Evolutionary conservation across 2,888 invertebrate species (phyloP).

Genomic region (Hydriomena furcata): DNA sequence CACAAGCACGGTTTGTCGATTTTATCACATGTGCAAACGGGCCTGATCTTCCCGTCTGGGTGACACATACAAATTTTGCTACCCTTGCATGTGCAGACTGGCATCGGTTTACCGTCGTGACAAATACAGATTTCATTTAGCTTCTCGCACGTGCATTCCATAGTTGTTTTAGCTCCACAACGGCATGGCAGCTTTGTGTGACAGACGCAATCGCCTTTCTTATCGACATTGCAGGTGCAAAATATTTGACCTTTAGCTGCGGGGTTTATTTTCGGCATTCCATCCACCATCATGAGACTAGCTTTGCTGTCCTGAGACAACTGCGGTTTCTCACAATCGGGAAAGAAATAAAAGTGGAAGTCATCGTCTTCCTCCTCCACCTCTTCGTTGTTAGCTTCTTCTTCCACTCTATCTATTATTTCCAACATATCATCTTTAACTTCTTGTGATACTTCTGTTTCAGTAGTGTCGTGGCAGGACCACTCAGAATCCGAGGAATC

Average conservation of each 20-base stretch:
- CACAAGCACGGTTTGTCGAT: conserved; percentile 70
- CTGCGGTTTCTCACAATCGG: conserved; percentile 63
- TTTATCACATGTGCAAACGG: conserved; percentile 58
- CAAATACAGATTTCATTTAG: conserved; percentile 63
- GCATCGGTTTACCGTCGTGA: conserved; percentile 47
- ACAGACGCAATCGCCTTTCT: conserved; percentile 62
- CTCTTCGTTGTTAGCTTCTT: conserved; percentile 39
- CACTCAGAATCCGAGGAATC: conserved; percentile 70
- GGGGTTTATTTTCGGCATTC: conserved; percentile 65
- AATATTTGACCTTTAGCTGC: conserved; percentile 36
- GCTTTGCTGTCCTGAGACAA: conserved; percentile 52
- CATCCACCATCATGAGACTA: conserved; percentile 63
- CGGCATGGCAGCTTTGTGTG: conserved; percentile 58
- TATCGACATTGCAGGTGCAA: conserved; percentile 58
- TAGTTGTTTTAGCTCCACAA: conserved; percentile 59
- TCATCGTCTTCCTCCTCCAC: conserved; percentile 56
- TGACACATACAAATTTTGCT: conserved; percentile 60
- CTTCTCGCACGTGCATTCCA: conserved; percentile 59
- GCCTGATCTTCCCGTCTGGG: conserved; percentile 51
- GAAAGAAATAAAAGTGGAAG: conserved; percentile 74
- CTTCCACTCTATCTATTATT: conserved; percentile 46
- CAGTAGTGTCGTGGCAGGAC: conserved; percentile 58
- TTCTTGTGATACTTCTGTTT: conserved; percentile 47
- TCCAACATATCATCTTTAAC: conserved; percentile 43
- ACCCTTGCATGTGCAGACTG: conserved; percentile 57